Conservation (phyloP, 2,113 vertebrate genomes). For the Heliornis fulica region DNA sequence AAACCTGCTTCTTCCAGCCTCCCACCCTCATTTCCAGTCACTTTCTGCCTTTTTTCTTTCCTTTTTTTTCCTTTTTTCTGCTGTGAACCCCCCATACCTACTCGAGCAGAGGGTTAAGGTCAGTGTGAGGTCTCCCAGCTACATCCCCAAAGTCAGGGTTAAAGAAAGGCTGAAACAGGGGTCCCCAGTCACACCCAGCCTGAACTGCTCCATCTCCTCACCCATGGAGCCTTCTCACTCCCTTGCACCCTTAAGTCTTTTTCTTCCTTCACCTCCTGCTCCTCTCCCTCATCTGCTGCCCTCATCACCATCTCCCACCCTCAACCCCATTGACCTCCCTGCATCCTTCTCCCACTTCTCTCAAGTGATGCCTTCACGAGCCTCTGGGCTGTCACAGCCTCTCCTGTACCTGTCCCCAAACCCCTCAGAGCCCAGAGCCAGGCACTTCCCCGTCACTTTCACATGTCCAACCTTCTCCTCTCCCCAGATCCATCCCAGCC, state of each 20-base stretch:
- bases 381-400: background rate
- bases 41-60: background rate
- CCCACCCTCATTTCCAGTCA: background rate
- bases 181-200: background rate
- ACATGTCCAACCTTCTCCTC: background rate
- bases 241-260: background rate
- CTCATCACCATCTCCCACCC: background rate
- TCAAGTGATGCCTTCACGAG: background rate
- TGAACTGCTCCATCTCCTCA: too few relatives aligned
- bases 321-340: background rate
- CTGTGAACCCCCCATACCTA: background rate
- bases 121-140: accelerated
- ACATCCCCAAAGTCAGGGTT: background rate
- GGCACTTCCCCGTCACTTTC: background rate
- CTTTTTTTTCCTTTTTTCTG: background rate
- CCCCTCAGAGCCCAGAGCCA: background rate
- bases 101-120: background rate
- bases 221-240: too few relatives aligned
- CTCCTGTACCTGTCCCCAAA: accelerated
- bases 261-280: background rate
- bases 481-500: background rate
- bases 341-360: background rate
- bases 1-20: background rate
- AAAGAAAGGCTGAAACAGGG: background rate
- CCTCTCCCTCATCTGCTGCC: background rate